These are phyloP conservation scores for Trichonephila inaurata DNA, from an alignment of 1,140 invertebrate genomes.

Conservation along the genomic window DNA sequence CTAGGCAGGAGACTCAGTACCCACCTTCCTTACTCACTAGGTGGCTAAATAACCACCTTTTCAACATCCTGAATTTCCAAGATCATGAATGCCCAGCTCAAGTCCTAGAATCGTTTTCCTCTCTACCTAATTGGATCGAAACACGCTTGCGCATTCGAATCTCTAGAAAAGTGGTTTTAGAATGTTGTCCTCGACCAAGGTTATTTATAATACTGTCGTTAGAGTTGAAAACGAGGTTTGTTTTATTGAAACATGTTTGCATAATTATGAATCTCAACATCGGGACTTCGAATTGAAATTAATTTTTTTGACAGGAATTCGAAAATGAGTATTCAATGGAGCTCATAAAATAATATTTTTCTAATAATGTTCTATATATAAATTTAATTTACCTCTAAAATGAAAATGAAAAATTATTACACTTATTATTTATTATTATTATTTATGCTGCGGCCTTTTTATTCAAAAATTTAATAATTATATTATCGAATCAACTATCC, in stretches of 20 bases:
- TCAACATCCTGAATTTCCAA: slow-evolving; percentile 29
- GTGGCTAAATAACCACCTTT: slow-evolving; percentile 38
- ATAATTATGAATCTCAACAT: neutral
- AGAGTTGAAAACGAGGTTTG: too few relatives aligned
- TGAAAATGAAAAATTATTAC: too few relatives aligned
- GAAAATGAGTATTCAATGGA: too few relatives aligned
- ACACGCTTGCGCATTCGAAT: slow-evolving; percentile 43
- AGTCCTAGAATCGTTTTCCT: slow-evolving; percentile 10
- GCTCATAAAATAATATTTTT: too few relatives aligned
- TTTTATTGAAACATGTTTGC: neutral
- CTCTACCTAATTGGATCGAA: slow-evolving; percentile 49
- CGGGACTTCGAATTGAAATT: too few relatives aligned
- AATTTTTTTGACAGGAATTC: too few relatives aligned
- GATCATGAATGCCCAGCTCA: slow-evolving; percentile 6
- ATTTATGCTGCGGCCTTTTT: too few relatives aligned
- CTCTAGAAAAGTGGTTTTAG: neutral
- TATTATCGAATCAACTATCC: too few relatives aligned
- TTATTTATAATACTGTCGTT: neutral
- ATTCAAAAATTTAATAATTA: too few relatives aligned
- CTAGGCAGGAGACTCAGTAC: neutral
- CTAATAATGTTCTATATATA: too few relatives aligned
- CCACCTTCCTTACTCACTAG: slow-evolving; percentile 24
- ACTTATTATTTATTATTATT: too few relatives aligned
- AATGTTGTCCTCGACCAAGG: neutral
- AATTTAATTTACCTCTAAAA: too few relatives aligned